A percentile compares a stretch with the other conserved stretches of the same genome.
These are phyloP conservation scores for Aphelenchoides avenae DNA, from an alignment of 1,140 invertebrate genomes.

Conservation along the genomic window DNA sequence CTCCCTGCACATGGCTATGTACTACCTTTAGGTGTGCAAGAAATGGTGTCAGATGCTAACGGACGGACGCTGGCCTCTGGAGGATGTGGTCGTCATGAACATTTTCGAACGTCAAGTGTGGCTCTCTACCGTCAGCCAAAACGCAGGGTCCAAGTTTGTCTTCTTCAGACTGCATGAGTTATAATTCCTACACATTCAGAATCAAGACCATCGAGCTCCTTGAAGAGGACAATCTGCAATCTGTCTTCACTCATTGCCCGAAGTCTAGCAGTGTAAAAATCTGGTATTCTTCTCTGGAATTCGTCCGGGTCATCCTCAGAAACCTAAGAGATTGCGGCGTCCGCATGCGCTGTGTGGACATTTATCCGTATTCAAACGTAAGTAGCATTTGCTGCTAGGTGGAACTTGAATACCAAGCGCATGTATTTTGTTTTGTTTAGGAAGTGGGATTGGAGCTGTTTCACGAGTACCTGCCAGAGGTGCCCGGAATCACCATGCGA, in stretches of 20 bases:
- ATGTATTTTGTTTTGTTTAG: slow-evolving; percentile 1
- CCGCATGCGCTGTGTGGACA: slow-evolving; percentile 12
- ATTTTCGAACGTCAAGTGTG: slow-evolving; percentile 25
- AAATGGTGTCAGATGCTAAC: slow-evolving; percentile 26
- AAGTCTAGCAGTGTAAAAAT: slow-evolving; percentile 17
- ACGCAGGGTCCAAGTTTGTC: slow-evolving; percentile 12
- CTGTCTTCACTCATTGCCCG: slow-evolving; percentile 15
- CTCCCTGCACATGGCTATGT: background rate
- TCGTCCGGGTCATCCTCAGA: slow-evolving; percentile 21
- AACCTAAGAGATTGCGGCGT: slow-evolving; percentile 22
- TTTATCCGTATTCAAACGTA: slow-evolving; percentile 29
- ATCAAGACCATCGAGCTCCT: slow-evolving; percentile 18
- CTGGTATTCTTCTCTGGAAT: slow-evolving; percentile 17
- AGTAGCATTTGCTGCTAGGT: background rate
- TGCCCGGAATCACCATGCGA: slow-evolving; percentile 23
- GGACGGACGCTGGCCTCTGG: slow-evolving; percentile 24
- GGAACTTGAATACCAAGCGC: background rate
- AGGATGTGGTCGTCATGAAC: slow-evolving; percentile 28
- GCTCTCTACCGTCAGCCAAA: slow-evolving; percentile 10
- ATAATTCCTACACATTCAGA: slow-evolving; percentile 14
- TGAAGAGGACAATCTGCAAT: background rate
- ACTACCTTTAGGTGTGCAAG: slow-evolving; percentile 15
- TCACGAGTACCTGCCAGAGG: slow-evolving; percentile 23
- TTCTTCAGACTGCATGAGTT: background rate
- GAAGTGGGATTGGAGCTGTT: slow-evolving; percentile 14